Base-by-base conservation (phyloP, 35 echinoderm and acorn worm species). In the Holothuria glaberrima region DNA sequence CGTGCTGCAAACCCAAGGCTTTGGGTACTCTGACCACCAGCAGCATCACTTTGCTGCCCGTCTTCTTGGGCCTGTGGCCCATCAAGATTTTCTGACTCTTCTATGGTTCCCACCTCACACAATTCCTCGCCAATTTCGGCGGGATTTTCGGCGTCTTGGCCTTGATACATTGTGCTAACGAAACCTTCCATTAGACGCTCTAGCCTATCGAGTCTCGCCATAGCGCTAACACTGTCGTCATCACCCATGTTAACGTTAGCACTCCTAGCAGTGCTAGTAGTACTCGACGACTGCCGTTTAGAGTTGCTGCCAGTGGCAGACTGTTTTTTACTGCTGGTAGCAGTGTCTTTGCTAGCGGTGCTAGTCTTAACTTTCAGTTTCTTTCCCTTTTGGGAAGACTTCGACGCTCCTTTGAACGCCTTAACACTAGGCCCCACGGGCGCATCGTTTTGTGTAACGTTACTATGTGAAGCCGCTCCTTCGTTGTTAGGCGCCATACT, bases 361-460 rank as follows among this genome's bases (percentile, higher is more conserved):
- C 66, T 69, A 69, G 66, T 29, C 66, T 69, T 69, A 69, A 18
- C 66, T 69, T 69, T 17, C 66, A 69, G 9, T 33, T 69, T 69
- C 66, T 69, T 69, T 69, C 66, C 66, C 66, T 18, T 69, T 69
- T 69, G 66, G 66, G 66, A 69, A 69, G 66, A 29, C 14, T 69
- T 69, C 14, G 66, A 78, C 33, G 35, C 41, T 38, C 74, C 30
- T 78, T 38, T 25, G 35, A 12, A n/a, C 33, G 35, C 38, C 30
- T 78, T 38, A 38, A 78, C 33, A 45, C 41, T 38, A 78, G 10
- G 33, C 74, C n/a, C 35, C 12, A 13, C 48, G 9, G 74, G 21
- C 26, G 12, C 26, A 31, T 38, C 33, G 22, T 48, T n/a, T 2
- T 38, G 31, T 4, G n/a, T 38, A 24, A 10, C 35, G 41, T 18